phyloP scores from a whole-genome alignment of 2,888 invertebrate species.

The Eristalinus sepulchralis region DNA sequence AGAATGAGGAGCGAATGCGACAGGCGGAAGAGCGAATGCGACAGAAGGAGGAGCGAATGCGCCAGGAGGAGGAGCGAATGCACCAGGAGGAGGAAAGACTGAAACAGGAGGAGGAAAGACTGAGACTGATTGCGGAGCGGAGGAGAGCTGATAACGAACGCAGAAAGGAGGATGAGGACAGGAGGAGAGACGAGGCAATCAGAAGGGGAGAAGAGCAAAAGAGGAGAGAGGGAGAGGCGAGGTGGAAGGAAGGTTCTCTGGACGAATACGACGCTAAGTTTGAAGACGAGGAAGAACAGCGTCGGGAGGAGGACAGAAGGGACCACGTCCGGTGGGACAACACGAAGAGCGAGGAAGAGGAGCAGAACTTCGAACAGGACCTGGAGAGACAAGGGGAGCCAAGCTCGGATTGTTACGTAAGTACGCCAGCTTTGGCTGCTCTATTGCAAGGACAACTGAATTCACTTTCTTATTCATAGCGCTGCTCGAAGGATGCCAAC shows the following conservation, averaged over 20 bases:
- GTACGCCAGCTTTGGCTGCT: constrained; percentile 1
- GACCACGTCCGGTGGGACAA: constrained; percentile 17
- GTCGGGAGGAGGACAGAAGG: neutral
- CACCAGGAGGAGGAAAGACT: neutral
- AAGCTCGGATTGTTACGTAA: constrained; percentile 52
- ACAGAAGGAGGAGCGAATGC: neutral
- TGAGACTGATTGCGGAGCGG: neutral
- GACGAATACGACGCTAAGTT: neutral
- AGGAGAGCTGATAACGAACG: neutral
- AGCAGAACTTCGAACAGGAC: constrained; percentile 9
- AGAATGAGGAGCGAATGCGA: constrained; percentile 4
- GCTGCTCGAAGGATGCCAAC: constrained; percentile 86
- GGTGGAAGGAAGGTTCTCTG: neutral
- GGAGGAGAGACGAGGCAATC: neutral
- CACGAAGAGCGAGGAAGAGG: neutral
- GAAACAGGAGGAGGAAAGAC: neutral
- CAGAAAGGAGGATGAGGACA: constrained; percentile 20
- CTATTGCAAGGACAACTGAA: neutral
- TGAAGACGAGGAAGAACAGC: constrained; percentile 13
- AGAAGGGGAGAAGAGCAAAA: neutral
- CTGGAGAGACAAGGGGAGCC: constrained; percentile 26
- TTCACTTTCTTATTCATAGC: constrained; percentile 68
- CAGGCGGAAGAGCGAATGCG: neutral
- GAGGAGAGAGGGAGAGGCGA: constrained; percentile 17
- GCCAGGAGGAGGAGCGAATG: neutral